These are phyloP conservation scores for Drosophila sucinea DNA, from an alignment of 1,140 invertebrate species.

Conservation along the genomic window DNA sequence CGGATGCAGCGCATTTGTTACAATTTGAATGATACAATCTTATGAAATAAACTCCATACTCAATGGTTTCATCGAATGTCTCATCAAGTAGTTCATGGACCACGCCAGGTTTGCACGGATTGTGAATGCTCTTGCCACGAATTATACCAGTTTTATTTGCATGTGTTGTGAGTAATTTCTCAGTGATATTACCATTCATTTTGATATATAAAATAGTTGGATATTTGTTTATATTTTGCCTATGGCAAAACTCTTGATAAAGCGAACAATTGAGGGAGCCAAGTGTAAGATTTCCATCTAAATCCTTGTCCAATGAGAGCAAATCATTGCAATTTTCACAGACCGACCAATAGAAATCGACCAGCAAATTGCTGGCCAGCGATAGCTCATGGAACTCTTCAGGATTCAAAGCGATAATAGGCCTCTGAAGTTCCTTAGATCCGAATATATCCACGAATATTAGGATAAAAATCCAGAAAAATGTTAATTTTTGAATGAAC, in stretches of 20 bases:
- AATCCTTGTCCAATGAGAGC: background rate
- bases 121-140: too few species aligned
- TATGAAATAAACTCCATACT: constrained; percentile 1
- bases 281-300: background rate
- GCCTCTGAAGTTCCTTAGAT: background rate
- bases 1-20: background rate
- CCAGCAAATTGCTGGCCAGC: background rate
- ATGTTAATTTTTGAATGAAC: background rate
- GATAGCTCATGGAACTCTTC: background rate
- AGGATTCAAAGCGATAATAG: background rate
- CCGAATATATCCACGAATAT: background rate
- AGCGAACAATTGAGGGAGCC: background rate
- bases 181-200: background rate
- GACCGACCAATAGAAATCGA: background rate
- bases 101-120: background rate
- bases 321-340: background rate
- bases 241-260: background rate
- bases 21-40: constrained; percentile 12
- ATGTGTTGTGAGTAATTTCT: background rate
- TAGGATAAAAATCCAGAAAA: background rate
- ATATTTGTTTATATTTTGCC: background rate
- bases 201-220: background rate
- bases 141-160: too few species aligned
- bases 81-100: background rate
- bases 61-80: background rate